Percentiles rank a stretch among this genome's conserved stretches.
Evolutionary conservation across 2,888 invertebrate species (phyloP).

Genomic region (Oxycera nigricornis): DNA sequence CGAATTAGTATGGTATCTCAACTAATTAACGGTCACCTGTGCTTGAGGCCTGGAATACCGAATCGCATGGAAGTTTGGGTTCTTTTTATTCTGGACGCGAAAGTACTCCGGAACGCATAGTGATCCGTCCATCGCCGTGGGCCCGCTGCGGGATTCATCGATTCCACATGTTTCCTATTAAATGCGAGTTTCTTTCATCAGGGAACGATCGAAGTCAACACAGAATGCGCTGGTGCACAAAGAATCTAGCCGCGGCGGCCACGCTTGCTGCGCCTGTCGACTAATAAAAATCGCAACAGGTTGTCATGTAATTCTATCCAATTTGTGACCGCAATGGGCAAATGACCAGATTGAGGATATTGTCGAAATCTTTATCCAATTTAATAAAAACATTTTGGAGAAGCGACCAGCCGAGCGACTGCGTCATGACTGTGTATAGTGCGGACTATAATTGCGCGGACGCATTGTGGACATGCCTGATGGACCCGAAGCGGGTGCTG

Average conservation of each 20-base stretch:
- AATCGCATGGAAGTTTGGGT: too few relatives aligned
- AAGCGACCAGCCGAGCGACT: not conserved
- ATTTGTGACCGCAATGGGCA: slow-evolving; percentile 16
- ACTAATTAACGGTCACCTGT: too few relatives aligned
- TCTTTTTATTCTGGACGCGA: too few relatives aligned
- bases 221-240: not conserved
- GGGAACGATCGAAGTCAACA: not conserved
- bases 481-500: too few relatives aligned
- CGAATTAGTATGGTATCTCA: too few relatives aligned
- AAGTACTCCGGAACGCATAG: too few relatives aligned
- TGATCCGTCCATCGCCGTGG: too few relatives aligned
- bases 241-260: not conserved
- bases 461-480: too few relatives aligned
- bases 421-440: not conserved
- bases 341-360: slow-evolving; percentile 15
- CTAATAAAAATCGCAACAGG: slow-evolving; percentile 29
- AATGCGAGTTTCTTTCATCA: not conserved
- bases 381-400: slow-evolving; percentile 23
- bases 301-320: slow-evolving; percentile 31
- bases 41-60: too few relatives aligned
- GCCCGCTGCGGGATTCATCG: too few relatives aligned
- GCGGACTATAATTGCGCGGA: too few relatives aligned
- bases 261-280: not conserved
- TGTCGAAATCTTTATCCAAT: slow-evolving; percentile 19
- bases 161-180: not conserved